Base-by-base conservation (phyloP, 2,888 invertebrate genomes). In the Erpobdella octoculata region DNA sequence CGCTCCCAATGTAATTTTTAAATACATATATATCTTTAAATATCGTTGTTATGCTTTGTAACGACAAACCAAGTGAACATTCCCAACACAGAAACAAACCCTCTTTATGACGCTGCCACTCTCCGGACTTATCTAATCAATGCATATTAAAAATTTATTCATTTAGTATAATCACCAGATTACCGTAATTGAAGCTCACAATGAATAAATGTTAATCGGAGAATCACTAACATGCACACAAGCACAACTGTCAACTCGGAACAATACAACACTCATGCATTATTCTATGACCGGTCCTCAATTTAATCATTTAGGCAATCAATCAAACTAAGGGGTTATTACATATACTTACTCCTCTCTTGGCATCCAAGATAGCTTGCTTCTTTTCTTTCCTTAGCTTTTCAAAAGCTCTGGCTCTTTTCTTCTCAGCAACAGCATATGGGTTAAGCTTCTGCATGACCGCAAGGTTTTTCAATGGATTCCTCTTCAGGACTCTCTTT, bases 391-490 rank as follows among this genome's bases (percentile, higher is more conserved):
- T 80, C 18, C 80, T 72, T 72, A 80, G 79, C 36, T 78, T 77
- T 65, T 81, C 79, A 73, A 79, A 78, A 38, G 76, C 73, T 59
- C 78, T 76, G 36, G 76, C 76, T 73, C 79, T 79, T 28, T 78
- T 78, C 58, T 78, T 78, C 64, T 81, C 79, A 8, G 95, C 95
- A 75, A 91, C 91, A 0, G 93, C 90, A 84, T 91, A 96, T 2
- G 98, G 98, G 84, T 99, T 98, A 77, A 99, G 87, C 79, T 89
- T 88, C 79, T 91, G 85, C 90, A 97, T 89, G 1, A 93, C 92
- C 77, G 89, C 87, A 37, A 89, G 88, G 85, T 97, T 96, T 83
- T 88, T 89, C 84, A 98, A 85, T 75, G 98, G 97, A 86, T 98
- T 98, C 79, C 93, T 88, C 85, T 97, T 96, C 83, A 93, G 90